These are phyloP conservation scores for Danaus melanippus DNA, from an alignment of 1,140 invertebrate genomes.

Conservation along the genomic window DNA sequence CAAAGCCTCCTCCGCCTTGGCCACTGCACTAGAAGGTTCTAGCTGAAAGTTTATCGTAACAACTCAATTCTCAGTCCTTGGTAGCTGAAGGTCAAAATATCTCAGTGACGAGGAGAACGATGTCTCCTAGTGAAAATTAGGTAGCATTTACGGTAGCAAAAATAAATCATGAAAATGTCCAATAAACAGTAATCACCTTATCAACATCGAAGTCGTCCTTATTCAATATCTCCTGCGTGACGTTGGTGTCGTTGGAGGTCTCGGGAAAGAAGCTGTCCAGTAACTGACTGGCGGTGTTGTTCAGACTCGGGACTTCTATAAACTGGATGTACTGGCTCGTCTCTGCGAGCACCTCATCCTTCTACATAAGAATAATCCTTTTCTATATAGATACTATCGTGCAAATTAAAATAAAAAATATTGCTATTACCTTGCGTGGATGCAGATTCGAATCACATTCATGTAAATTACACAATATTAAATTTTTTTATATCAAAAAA, in stretches of 20 bases:
- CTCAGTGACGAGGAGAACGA: no score
- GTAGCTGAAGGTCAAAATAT: no score
- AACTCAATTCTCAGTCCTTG: no score
- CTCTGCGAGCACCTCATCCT: conserved; percentile 33
- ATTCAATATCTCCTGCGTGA: conserved; percentile 21
- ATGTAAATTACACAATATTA: no score
- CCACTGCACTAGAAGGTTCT: conserved; percentile 2
- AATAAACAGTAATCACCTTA: conserved; percentile 28
- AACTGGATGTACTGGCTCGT: conserved; percentile 39
- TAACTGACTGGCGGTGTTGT: conserved; percentile 31
- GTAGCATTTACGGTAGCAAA: no score
- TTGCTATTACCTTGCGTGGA: no score
- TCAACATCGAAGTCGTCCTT: conserved; percentile 37
- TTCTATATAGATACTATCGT: conserved; percentile 2
- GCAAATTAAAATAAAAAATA: conserved; percentile 2
- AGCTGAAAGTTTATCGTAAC: conserved; percentile 10
- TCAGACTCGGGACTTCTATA: conserved; percentile 45
- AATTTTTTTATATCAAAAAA: no score
- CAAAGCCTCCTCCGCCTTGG: conserved; percentile 33
- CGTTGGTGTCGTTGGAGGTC: conserved; percentile 15
- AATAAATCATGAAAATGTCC: no score
- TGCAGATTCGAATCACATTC: no score
- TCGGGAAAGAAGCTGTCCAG: conserved; percentile 49
- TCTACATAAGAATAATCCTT: conserved; percentile 12
- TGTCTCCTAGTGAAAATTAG: no score